Evolutionary conservation across 1,140 invertebrate species (phyloP).

Genomic region (Sesamia nonagrioides): DNA sequence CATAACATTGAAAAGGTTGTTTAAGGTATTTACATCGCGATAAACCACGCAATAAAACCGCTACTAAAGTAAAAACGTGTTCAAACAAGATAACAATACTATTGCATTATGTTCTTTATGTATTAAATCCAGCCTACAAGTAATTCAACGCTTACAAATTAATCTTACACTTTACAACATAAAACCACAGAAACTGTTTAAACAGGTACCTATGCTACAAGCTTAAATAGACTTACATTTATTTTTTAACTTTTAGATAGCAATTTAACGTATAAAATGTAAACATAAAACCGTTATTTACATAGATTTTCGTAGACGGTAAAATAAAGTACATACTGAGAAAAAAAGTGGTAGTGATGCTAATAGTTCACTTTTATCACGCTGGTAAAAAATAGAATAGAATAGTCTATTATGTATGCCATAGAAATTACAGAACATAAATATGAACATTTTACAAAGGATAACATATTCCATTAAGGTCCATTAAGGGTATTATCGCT

Average conservation of each 20-base stretch:
- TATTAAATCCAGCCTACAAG: neutral
- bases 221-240: neutral
- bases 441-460: no score
- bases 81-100: slow-evolving; percentile 21
- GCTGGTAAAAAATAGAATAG: no score
- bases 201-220: neutral
- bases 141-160: slow-evolving; percentile 3
- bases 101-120: neutral
- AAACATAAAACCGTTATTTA: no score
- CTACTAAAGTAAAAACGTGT: slow-evolving; percentile 30
- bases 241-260: neutral
- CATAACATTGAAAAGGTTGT: slow-evolving; percentile 14
- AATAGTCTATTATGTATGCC: no score
- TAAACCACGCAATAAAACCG: slow-evolving; percentile 26
- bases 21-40: slow-evolving; percentile 19
- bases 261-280: no score
- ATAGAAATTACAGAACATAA: no score
- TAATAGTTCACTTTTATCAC: no score
- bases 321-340: no score
- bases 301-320: no score
- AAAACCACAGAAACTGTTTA: neutral
- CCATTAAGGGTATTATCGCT: no score
- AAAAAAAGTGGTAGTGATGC: no score
- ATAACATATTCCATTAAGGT: no score
- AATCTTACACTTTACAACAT: neutral